phyloP scores from a whole-genome alignment of 2,888 invertebrate genomes.

The Erannis defoliaria region DNA sequence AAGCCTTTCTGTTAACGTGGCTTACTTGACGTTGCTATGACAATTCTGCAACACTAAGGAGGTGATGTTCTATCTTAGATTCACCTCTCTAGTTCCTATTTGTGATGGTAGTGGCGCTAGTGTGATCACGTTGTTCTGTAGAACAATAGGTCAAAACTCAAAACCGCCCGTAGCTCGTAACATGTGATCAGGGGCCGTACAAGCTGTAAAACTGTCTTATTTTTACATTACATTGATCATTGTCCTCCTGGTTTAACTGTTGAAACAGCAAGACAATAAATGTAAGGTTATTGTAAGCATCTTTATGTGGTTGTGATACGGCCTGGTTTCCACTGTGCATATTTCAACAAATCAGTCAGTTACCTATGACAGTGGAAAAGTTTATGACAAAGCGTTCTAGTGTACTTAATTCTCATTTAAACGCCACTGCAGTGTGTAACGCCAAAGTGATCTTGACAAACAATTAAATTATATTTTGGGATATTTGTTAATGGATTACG shows the following conservation, averaged over 20 bases:
- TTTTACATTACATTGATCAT: too few relatives aligned
- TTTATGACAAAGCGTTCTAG: constrained; percentile 9
- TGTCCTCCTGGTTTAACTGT: too few relatives aligned
- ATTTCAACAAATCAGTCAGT: neutral
- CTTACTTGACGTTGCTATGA: neutral
- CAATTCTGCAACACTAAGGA: neutral
- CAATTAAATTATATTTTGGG: constrained; percentile 17
- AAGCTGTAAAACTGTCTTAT: too few relatives aligned
- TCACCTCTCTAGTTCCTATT: neutral
- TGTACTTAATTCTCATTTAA: constrained; percentile 31
- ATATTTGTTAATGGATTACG: constrained; percentile 30
- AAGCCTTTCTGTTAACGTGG: neutral
- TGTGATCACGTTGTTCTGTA: constrained; percentile 8
- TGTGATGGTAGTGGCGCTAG: neutral
- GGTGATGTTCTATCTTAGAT: neutral
- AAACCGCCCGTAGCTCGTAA: neutral
- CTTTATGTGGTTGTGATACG: too few relatives aligned
- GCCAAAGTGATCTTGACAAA: constrained; percentile 7
- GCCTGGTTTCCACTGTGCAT: neutral
- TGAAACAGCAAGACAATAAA: too few relatives aligned
- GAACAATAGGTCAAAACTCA: constrained; percentile 6
- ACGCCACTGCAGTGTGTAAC: constrained; percentile 9
- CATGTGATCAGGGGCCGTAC: too few relatives aligned
- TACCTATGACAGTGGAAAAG: neutral
- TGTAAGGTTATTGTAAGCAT: too few relatives aligned